These are phyloP conservation scores for Anguilla anguilla DNA, from an alignment of 2,797 vertebrate genomes.

Conservation along the genomic window DNA sequence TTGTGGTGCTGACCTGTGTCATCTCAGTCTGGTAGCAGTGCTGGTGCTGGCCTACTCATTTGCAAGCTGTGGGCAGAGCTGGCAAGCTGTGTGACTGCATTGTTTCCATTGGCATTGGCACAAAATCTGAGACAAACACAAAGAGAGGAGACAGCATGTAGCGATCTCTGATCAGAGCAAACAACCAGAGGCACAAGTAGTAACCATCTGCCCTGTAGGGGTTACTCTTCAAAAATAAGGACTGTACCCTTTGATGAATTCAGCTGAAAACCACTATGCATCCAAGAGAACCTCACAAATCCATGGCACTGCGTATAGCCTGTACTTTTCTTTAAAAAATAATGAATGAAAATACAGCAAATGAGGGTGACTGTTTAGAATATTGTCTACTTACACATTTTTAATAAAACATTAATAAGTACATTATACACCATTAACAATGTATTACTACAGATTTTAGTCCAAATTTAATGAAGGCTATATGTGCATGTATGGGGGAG, in stretches of 20 bases:
- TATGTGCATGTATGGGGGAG: not conserved
- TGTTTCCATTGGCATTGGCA: not conserved
- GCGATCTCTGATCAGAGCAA: slow-evolving; percentile 59
- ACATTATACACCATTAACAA: not conserved
- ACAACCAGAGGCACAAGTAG: slow-evolving; percentile 35
- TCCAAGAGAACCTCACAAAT: not conserved
- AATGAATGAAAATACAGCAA: not conserved
- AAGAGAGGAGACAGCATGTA: not conserved
- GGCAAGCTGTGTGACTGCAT: not conserved
- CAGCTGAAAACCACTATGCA: not conserved
- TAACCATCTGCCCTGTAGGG: slow-evolving; percentile 4
- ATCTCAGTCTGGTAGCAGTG: not conserved
- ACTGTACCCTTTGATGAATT: not conserved
- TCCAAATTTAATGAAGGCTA: not conserved
- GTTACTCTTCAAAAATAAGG: not conserved
- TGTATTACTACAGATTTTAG: not conserved
- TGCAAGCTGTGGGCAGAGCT: not conserved
- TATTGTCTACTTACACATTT: not conserved
- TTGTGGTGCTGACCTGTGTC: not conserved
- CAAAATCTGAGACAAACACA: not conserved
- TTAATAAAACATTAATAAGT: not conserved
- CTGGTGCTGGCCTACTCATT: not conserved
- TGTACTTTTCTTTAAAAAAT: not conserved
- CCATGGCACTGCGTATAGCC: not conserved
- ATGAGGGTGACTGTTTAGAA: not conserved